phyloP scores from a whole-genome alignment of 1,140 invertebrate genomes.

The Plutomurus gul region DNA sequence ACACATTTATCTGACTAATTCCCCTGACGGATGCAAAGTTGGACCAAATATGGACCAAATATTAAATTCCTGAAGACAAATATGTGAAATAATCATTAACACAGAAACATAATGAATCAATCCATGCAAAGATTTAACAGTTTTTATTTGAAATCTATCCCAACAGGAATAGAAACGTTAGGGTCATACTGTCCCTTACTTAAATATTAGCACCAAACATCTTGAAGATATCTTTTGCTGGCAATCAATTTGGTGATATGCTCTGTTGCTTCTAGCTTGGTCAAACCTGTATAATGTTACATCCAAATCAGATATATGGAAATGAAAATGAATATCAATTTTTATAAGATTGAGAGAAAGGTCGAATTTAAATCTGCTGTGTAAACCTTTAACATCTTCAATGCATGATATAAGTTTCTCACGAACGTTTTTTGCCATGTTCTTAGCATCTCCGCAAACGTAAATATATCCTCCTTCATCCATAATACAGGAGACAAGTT shows the following conservation, averaged over 20 bases:
- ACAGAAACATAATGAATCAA: too few species aligned
- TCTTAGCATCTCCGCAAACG: constrained; percentile 76
- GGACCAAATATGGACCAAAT: too few species aligned
- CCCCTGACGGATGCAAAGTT: too few species aligned
- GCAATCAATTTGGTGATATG: constrained; percentile 28
- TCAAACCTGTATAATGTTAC: constrained; percentile 30
- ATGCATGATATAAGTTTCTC: constrained; percentile 65
- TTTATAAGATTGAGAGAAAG: not conserved
- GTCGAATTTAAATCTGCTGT: not conserved
- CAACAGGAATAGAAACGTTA: too few species aligned
- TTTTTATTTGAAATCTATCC: too few species aligned
- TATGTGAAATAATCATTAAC: too few species aligned
- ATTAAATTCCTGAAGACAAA: too few species aligned
- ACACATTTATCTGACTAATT: too few species aligned
- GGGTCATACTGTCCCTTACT: too few species aligned
- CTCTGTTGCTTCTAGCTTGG: constrained; percentile 40
- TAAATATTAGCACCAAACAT: constrained; percentile 47
- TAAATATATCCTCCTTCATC: constrained; percentile 66
- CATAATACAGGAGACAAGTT: constrained; percentile 65
- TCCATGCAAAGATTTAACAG: too few species aligned
- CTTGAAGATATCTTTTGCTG: constrained; percentile 48
- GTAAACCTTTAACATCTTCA: constrained; percentile 57
- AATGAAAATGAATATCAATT: not conserved
- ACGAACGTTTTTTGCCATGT: constrained; percentile 72
- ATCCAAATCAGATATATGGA: not conserved